phyloP scores from a whole-genome alignment of 2,797 vertebrate genomes.

The Gymnopithys bicolor region DNA sequence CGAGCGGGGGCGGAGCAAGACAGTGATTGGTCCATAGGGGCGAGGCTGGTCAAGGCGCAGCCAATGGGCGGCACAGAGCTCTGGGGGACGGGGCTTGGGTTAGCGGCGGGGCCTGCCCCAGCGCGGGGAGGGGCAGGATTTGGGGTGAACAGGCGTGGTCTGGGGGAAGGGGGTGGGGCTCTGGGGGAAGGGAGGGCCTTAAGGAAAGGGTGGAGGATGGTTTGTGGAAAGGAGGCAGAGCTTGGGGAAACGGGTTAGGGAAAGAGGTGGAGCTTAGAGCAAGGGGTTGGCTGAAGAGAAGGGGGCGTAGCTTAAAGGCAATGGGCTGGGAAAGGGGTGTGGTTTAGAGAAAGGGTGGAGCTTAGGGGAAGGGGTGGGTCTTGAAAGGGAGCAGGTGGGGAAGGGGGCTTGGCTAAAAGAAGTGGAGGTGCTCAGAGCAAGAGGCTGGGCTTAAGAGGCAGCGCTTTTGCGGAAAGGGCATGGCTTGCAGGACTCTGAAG shows the following conservation, averaged over 20 bases:
- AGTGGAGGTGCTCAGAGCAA: background rate
- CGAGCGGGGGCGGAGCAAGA: background rate
- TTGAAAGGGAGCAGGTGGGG: too few relatives aligned
- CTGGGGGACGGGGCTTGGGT: background rate
- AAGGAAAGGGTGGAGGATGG: background rate
- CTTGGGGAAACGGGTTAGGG: background rate
- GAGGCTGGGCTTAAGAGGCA: background rate
- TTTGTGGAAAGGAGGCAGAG: background rate
- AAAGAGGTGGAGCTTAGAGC: background rate
- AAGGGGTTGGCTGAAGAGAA: background rate
- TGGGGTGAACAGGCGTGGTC: background rate
- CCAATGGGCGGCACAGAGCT: background rate
- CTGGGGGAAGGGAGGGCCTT: background rate
- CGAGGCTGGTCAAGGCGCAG: background rate
- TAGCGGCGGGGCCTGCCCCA: background rate
- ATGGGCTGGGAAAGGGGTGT: background rate
- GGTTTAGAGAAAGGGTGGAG: background rate
- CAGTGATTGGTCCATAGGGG: background rate
- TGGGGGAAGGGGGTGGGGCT: background rate
- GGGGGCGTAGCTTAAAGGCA: background rate
- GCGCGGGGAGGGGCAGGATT: background rate
- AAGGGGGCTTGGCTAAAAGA: background rate
- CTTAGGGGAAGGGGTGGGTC: background rate
- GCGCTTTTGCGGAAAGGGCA: background rate
- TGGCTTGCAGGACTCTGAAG: background rate